Percentiles rank a stretch among this genome's conserved stretches.
Conservation (phyloP, 92 coral and sea anemone species). For the Muricea muricata region DNA sequence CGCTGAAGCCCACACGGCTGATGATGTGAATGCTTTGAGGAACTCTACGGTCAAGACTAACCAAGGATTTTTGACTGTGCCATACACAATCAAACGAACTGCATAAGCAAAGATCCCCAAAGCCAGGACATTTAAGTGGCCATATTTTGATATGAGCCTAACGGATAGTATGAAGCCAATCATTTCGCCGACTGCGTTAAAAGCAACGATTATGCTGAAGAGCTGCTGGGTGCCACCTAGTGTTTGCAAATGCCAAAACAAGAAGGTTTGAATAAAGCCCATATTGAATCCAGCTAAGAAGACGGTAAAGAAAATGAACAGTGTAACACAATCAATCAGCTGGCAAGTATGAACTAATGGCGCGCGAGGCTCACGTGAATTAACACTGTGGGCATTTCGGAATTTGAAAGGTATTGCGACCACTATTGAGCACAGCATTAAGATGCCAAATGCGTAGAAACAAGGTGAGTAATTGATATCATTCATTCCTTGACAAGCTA, state of each 20-base stretch:
- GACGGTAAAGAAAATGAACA: conserved; percentile 8
- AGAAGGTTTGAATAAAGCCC: conserved; percentile 43
- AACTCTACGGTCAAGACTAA: conserved; percentile 20
- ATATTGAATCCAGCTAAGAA: conserved; percentile 30
- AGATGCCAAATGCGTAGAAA: conserved; percentile 38
- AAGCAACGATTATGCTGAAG: conserved; percentile 25
- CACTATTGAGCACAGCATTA: conserved; percentile 11
- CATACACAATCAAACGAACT: conserved; percentile 10
- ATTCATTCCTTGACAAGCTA: conserved; percentile 21
- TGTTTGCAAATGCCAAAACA: conserved; percentile 37
- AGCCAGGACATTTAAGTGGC: conserved; percentile 29
- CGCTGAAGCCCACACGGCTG: conserved; percentile 39
- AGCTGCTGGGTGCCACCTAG: conserved; percentile 30
- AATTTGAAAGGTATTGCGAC: conserved; percentile 25
- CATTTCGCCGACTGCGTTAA: conserved; percentile 46
- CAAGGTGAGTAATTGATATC: conserved; percentile 35
- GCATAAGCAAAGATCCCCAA: conserved; percentile 26
- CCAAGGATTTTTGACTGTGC: conserved; percentile 31
- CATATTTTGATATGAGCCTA: conserved; percentile 24
- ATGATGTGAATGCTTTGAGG: conserved; percentile 36
- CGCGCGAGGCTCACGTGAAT: not conserved
- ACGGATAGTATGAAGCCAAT: conserved; percentile 38
- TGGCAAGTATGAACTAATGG: not conserved
- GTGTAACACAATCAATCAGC: conserved; percentile 13
- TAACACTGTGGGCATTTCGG: not conserved